A percentile compares a stretch with the other conserved stretches of the same genome.
These are phyloP conservation scores for Notamacropus eugenii DNA, from an alignment of 2,797 vertebrate species.

Conservation along the genomic window DNA sequence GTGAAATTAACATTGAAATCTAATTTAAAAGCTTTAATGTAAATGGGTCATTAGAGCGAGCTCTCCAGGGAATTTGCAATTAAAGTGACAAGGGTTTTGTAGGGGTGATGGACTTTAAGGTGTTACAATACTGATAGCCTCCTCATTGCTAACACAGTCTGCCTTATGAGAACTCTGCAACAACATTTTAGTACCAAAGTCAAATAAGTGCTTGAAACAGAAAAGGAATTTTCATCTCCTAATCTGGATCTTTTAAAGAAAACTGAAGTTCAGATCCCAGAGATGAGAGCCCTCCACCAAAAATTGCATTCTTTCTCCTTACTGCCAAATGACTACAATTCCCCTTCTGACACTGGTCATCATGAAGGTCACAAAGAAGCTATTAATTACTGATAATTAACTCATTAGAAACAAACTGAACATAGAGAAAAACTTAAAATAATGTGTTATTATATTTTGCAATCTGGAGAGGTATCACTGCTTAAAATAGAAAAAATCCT, in stretches of 20 bases:
- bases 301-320: background rate
- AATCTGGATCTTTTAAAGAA: conserved; percentile 56
- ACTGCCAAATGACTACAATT: background rate
- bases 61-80: conserved; percentile 78
- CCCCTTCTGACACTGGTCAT: background rate
- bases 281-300: background rate
- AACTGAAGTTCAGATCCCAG: conserved; percentile 41
- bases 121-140: conserved; percentile 72
- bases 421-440: conserved; percentile 43
- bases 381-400: conserved; percentile 48
- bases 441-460: background rate
- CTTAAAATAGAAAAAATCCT: background rate
- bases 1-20: conserved; percentile 79
- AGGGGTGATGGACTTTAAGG: conserved; percentile 80
- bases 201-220: conserved; percentile 45
- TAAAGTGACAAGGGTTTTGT: conserved; percentile 80
- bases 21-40: conserved; percentile 80
- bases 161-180: conserved; percentile 58
- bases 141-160: conserved; percentile 55
- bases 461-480: background rate
- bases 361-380: conserved; percentile 46
- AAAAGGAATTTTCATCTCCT: conserved; percentile 31
- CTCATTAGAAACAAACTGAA: conserved; percentile 51
- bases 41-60: conserved; percentile 79
- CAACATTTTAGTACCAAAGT: conserved; percentile 45